Percentiles rank a stretch among this genome's conserved stretches.
These are phyloP conservation scores for Cephus cinctus DNA, from an alignment of 1,140 invertebrate species.

Conservation along the genomic window DNA sequence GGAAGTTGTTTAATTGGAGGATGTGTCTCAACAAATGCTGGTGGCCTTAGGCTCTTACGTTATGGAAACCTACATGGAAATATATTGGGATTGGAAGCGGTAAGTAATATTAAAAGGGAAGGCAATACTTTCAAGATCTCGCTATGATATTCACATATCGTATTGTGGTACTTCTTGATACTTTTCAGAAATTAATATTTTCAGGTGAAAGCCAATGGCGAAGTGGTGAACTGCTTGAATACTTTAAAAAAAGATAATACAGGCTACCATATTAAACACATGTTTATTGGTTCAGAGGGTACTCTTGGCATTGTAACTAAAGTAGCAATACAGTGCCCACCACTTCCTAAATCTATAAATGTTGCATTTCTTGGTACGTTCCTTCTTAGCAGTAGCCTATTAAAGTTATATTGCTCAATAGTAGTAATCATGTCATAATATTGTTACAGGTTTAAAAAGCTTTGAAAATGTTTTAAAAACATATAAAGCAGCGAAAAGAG, in stretches of 20 bases:
- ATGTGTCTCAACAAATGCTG: slow-evolving; percentile 95
- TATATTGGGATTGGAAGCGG: slow-evolving; percentile 90
- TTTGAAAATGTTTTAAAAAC: slow-evolving; percentile 79
- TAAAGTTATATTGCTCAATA: neutral
- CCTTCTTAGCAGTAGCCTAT: neutral
- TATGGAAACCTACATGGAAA: slow-evolving; percentile 95
- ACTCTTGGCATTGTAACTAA: slow-evolving; percentile 94
- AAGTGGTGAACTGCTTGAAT: slow-evolving; percentile 82
- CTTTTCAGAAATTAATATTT: slow-evolving; percentile 22
- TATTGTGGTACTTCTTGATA: no score
- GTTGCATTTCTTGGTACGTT: slow-evolving; percentile 83
- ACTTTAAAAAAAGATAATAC: slow-evolving; percentile 96
- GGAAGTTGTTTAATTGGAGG: slow-evolving; percentile 97
- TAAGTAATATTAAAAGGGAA: no score
- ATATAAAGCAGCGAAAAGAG: slow-evolving; percentile 69
- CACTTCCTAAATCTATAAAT: slow-evolving; percentile 74
- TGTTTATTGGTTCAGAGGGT: slow-evolving; percentile 97
- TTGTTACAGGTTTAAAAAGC: slow-evolving; percentile 64
- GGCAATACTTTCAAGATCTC: no score
- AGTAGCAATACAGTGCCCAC: slow-evolving; percentile 86
- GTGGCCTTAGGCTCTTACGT: slow-evolving; percentile 86
- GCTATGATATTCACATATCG: no score
- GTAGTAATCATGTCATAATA: slow-evolving; percentile 1
- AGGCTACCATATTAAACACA: slow-evolving; percentile 93
- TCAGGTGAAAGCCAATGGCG: slow-evolving; percentile 86